Base-by-base conservation (phyloP, 2,888 invertebrate genomes). In the Nomada lathburiana region DNA sequence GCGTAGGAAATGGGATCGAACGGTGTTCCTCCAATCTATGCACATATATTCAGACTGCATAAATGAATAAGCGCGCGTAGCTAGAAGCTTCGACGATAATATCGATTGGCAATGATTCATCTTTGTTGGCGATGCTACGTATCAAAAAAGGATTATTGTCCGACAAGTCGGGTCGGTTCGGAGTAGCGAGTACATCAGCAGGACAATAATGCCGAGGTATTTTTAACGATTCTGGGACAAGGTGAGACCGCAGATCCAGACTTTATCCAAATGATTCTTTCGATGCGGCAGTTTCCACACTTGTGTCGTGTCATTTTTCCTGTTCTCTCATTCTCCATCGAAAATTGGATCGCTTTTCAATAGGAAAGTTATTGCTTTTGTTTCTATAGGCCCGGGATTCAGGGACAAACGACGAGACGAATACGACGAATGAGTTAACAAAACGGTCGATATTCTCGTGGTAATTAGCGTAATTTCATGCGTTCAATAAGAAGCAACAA, bases 371-470 rank as follows among this genome's bases (percentile, higher is more conserved):
- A 11, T 42, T 65, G 20, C 44, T 72, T 29, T 20, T 42, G 62
- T 83, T 67, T 76, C 71, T 76, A 81, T 75, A 93, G 93, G 93
- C 93, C 62, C 93, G 91, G 77, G 93, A 93, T 84, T 93, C 93
- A 44, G 93, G 93, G 84, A 90, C 50, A 11, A 62, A 86, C 73
- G 87, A 89, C 85, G 90, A 88, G 52, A 86, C 90, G 75, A 80
- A 60, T 5, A 62, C 47, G 7, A 63, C 63, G 20, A 78, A 74
- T 16, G 90, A 89, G 57, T 47, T 85, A 23, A 89, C 88, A 53
- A 84, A 85, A 68, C 88, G 86, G 18, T 88, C 91, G 9, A 87
- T 86, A 52, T 83, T 87, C 23, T 82, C 91, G 18, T 91, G 92
- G 92, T 93, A 88, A 80, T 67, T 65, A 47, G n/a, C 47, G 36